These are phyloP conservation scores for Megalurothrips usitatus DNA, from an alignment of 2,888 invertebrate species.

Conservation along the genomic window DNA sequence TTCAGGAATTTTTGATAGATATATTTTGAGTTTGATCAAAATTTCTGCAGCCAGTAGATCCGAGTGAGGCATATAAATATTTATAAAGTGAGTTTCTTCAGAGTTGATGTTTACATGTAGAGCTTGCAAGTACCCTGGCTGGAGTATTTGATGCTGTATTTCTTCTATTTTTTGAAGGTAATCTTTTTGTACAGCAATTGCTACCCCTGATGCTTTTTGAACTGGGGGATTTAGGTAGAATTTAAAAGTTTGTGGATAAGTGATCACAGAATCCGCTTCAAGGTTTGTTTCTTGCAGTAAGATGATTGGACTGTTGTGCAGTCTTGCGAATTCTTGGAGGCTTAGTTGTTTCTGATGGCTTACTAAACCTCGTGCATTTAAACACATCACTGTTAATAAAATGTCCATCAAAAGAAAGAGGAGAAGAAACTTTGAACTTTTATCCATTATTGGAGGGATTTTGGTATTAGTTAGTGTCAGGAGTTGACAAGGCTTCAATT, in stretches of 20 bases:
- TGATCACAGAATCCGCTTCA: background rate
- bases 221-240: too few species aligned
- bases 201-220: too few species aligned
- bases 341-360: background rate
- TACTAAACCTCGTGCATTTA: background rate
- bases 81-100: too few species aligned
- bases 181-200: too few species aligned
- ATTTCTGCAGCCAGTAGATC: too few species aligned
- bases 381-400: background rate
- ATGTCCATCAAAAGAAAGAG: background rate
- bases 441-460: background rate
- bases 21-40: background rate
- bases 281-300: background rate
- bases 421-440: background rate
- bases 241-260: too few species aligned
- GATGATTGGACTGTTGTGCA: background rate
- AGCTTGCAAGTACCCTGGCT: too few species aligned
- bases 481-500: background rate
- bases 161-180: too few species aligned
- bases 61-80: background rate
- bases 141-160: background rate
- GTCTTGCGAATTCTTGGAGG: background rate
- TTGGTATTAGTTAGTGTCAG: background rate
- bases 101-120: too few species aligned
- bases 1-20: background rate